These are phyloP conservation scores for Chamaetylas fuelleborni DNA, from an alignment of 2,113 vertebrate genomes.

Conservation along the genomic window DNA sequence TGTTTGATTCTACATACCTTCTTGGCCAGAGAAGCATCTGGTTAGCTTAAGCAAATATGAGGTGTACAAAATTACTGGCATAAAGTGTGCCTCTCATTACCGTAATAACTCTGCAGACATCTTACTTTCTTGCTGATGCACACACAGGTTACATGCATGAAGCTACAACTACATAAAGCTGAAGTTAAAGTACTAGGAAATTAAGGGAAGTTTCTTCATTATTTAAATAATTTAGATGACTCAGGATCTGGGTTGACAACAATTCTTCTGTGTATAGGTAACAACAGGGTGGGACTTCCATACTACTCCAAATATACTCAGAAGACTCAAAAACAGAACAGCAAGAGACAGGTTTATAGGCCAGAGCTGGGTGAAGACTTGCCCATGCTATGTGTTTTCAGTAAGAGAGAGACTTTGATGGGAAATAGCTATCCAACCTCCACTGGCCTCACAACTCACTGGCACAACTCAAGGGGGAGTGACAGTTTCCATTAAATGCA, in stretches of 20 bases:
- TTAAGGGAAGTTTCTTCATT: background rate
- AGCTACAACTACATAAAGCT: background rate
- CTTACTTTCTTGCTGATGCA: background rate
- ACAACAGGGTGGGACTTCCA: background rate
- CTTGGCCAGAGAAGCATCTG: background rate
- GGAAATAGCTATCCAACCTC: background rate
- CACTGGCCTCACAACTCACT: background rate
- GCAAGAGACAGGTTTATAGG: background rate
- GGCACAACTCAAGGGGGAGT: background rate
- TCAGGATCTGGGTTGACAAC: background rate
- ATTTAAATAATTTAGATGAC: background rate
- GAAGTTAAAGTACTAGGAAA: background rate
- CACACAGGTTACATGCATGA: background rate
- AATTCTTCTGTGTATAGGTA: background rate
- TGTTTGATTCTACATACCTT: background rate
- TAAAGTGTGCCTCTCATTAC: background rate
- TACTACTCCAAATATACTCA: background rate
- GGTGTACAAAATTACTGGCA: background rate
- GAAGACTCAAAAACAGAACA: background rate
- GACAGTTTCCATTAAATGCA: background rate
- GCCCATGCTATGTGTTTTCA: background rate
- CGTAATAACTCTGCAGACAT: background rate
- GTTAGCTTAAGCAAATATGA: background rate
- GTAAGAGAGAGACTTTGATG: background rate
- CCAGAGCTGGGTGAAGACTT: background rate